Base-by-base conservation (phyloP, 1,140 invertebrate species). In the Hypsibius dujardini region DNA sequence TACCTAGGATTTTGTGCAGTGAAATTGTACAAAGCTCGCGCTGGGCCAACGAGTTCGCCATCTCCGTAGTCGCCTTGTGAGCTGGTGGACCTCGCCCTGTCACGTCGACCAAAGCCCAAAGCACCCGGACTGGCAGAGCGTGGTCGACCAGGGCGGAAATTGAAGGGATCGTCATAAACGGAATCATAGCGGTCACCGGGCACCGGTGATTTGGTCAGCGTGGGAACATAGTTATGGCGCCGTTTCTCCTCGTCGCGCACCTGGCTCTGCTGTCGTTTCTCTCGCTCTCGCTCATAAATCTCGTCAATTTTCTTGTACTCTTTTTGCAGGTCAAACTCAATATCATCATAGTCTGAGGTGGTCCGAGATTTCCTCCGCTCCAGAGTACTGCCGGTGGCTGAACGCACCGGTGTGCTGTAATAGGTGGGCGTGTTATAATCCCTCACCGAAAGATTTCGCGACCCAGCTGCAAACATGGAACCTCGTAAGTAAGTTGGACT, bases 181-280 rank as follows among this genome's bases (percentile, higher is more conserved):
- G 12, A 15, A 77, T 95, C 91, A 80, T 94, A 96, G 72, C 92
- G 84, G 79, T 95, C 93, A 70, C 92, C 79, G 1, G 91, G 87
- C 69, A 95, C 91, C 2, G 92, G 88, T 46, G 90, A 92, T 80
- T 95, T 96, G 80, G 90, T 88, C 50, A 92, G 80, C 79, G 92
- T 90, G 81, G 89, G 87, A 74, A 92, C 83, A 79, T 90, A 90
- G 79, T 94, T 92, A 76, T 88, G 84, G 74, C 88, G 82, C 73
- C 87, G 12, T 12, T 45, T 82, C 81, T 92, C 89, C 78, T 92
- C 89, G 78, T 91, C 86, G 77, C 92, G 92, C 71, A 91, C 85
- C 75, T 88, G 84, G 77, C 88, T 87, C 90, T 92, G 91, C 75
- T 89, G 87, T 71, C 40, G 71, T 72, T 72, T 70, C 69, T 74